A percentile compares a stretch with the other conserved stretches of the same genome.
Evolutionary conservation across 2,797 vertebrate genomes (phyloP).

Genomic region (Cichlasoma orientale): DNA sequence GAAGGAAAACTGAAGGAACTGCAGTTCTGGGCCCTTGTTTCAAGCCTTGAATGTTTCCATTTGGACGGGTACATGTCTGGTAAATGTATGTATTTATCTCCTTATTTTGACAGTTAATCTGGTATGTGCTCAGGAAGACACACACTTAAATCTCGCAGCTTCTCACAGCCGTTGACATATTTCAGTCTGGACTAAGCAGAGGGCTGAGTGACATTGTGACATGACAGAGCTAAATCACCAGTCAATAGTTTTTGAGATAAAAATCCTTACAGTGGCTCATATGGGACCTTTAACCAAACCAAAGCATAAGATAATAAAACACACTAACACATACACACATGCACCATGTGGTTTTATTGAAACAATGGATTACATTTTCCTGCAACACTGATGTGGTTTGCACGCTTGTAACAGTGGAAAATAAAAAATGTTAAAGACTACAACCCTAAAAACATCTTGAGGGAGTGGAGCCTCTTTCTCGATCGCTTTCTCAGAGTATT

Average conservation of each 20-base stretch:
- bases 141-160: neutral
- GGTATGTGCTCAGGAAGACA: neutral
- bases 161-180: rapidly evolving
- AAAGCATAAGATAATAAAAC: neutral
- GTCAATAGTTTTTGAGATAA: too few species aligned
- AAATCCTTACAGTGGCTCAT: neutral
- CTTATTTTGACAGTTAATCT: neutral
- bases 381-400: constrained; percentile 57
- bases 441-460: constrained; percentile 21
- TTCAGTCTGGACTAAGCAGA: neutral
- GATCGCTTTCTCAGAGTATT: constrained; percentile 6
- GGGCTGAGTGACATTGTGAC: neutral
- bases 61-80: neutral
- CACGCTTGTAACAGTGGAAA: constrained; percentile 33
- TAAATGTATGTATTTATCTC: neutral
- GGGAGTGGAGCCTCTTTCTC: neutral
- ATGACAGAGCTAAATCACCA: neutral
- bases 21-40: neutral
- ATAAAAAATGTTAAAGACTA: constrained; percentile 35
- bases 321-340: constrained; percentile 9
- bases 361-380: constrained; percentile 63
- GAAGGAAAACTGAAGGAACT: neutral
- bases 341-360: constrained; percentile 71
- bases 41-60: neutral
- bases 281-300: neutral